These are phyloP conservation scores for Myrmophylax atrothorax DNA, from an alignment of 2,113 vertebrate species.

Conservation along the genomic window DNA sequence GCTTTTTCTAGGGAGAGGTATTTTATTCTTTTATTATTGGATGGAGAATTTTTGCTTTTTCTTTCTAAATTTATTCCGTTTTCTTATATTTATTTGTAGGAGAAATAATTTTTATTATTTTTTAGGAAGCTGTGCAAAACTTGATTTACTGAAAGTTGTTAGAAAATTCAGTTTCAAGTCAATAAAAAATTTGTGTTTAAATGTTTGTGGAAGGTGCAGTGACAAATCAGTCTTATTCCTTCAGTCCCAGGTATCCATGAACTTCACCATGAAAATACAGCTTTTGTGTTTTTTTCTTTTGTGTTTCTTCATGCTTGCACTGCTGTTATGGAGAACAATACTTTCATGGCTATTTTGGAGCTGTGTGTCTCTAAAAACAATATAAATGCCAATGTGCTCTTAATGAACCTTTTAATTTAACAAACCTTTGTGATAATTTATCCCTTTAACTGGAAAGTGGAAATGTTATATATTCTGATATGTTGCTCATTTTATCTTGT, in stretches of 20 bases:
- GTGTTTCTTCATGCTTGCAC: background rate
- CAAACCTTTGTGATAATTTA: background rate
- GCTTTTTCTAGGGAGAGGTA: background rate
- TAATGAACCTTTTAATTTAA: background rate
- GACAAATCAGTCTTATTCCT: background rate
- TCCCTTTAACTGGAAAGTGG: background rate
- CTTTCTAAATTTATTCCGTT: background rate
- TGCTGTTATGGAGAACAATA: background rate
- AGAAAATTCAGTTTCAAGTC: background rate
- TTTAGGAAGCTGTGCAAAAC: background rate
- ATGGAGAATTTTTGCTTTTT: background rate
- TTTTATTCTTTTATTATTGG: background rate
- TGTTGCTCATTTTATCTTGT: background rate
- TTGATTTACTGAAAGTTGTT: background rate
- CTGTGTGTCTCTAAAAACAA: background rate
- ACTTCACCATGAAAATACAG: background rate
- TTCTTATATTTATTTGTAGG: background rate
- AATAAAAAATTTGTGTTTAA: background rate
- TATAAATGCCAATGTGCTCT: background rate
- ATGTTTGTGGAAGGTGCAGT: background rate
- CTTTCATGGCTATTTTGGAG: background rate
- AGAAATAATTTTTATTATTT: background rate
- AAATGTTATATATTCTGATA: background rate
- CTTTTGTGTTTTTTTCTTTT: background rate
- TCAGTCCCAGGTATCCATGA: background rate